These are phyloP conservation scores for Eupithecia subfuscata DNA, from an alignment of 2,888 invertebrate genomes.

Conservation along the genomic window DNA sequence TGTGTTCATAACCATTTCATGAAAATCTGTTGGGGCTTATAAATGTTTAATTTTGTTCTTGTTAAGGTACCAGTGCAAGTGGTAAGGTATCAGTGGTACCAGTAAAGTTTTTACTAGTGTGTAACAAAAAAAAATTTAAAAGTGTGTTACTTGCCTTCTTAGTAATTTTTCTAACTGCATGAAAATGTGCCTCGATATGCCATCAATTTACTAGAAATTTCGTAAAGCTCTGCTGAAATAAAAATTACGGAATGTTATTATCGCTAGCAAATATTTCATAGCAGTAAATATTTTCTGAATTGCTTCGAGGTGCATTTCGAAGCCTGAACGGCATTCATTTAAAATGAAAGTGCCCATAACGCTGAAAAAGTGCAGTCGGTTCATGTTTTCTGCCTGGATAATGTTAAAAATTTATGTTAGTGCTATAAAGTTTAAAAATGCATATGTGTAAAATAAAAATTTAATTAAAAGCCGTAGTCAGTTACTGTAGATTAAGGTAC, in stretches of 20 bases:
- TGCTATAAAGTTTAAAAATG: background rate
- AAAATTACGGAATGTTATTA: background rate
- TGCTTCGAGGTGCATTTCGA: slow-evolving; percentile 10
- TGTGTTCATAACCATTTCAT: too few relatives aligned
- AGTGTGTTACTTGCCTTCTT: background rate
- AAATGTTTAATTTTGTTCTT: too few relatives aligned
- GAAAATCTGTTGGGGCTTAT: too few relatives aligned
- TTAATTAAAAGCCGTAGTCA: background rate
- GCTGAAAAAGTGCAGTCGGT: slow-evolving; percentile 6
- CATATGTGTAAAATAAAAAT: background rate
- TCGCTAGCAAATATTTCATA: slow-evolving; percentile 1
- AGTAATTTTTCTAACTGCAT: background rate
- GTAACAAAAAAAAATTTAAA: background rate
- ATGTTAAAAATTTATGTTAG: background rate
- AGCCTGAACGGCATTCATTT: slow-evolving; percentile 7
- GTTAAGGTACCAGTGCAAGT: too few relatives aligned
- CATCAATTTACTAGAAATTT: background rate
- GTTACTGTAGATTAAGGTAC: background rate
- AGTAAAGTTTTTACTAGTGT: background rate
- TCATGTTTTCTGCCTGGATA: slow-evolving; percentile 8
- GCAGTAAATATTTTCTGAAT: slow-evolving; percentile 7
- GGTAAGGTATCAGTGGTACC: background rate
- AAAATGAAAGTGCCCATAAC: slow-evolving; percentile 12
- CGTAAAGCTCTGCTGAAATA: background rate
- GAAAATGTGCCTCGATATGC: too few relatives aligned